Base-by-base conservation (phyloP, 2,113 vertebrate species). In the Rhadina sibilatrix region DNA sequence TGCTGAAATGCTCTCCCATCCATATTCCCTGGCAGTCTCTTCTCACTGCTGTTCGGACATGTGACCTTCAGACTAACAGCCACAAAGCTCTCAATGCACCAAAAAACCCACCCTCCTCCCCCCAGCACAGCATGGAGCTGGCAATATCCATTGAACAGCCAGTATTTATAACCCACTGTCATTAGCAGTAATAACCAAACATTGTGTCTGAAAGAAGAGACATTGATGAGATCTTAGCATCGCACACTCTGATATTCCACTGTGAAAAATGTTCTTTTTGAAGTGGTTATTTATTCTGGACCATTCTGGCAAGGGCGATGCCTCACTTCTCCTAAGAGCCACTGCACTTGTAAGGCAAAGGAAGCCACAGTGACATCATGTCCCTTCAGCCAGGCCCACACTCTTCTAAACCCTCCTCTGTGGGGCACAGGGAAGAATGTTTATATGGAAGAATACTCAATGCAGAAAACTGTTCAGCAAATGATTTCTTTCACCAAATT, bases 191-290 rank as follows among this genome's bases (percentile, higher is more conserved):
- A 33, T 40, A 83, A 78, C 18, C 50, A 83, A 83, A 89, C 42
- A 72, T 11, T 69, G n/a, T 52, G n/a, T 66, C 60, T 77, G 72
- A 25, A 89, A 89, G 54, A 69, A 44, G 64, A 87, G 92, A 38
- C 21, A 76, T 0, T 46, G 77, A 91, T 4, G 20, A 80, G 59
- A 47, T 49, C 50, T 52, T 10, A 40, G 27, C 50, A 59, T 53
- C 27, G 4, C 0, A 14, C 33, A 30, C 20, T 64, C 9, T 3
- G 61, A 72, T 42, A 69, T 11, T 78, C 17, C 6, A 11, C 49
- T 46, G 44, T 17, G 31, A 15, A 54, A 65, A 87, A n/a, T 6
- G 19, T 20, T 22, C 74, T 23, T 84, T 81, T n/a, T 49, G 40
- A 30, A 74, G 24, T 33, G 37, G n/a, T 65, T 82, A 10, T 61